These are phyloP conservation scores for Bursaphelenchus mucronatus DNA, from an alignment of 1,140 invertebrate genomes.

Conservation along the genomic window DNA sequence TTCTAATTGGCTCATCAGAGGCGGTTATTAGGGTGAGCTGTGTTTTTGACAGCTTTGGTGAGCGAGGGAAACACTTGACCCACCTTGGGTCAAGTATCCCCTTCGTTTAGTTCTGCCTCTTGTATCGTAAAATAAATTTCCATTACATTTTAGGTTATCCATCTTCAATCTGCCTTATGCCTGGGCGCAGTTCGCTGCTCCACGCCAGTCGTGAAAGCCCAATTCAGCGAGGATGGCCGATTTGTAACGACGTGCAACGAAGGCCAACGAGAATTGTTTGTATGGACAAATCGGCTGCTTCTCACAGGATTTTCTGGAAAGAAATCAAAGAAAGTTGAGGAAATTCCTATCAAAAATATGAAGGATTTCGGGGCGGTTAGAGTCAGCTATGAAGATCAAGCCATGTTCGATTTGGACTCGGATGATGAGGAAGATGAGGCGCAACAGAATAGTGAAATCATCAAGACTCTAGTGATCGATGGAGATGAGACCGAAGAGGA, in stretches of 20 bases:
- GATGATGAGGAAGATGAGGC: too few relatives aligned
- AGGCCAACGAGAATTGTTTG: conserved; percentile 12
- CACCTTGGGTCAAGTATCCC: too few relatives aligned
- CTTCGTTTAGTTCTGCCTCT: neutral
- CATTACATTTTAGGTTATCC: conserved; percentile 1
- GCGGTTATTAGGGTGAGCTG: conserved; percentile 3
- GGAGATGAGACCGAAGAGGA: too few relatives aligned
- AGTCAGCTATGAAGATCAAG: too few relatives aligned
- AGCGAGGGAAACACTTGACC: too few relatives aligned
- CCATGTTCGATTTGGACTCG: too few relatives aligned
- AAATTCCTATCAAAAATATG: too few relatives aligned
- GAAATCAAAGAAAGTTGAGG: too few relatives aligned
- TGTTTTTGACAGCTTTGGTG: neutral
- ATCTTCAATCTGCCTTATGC: neutral
- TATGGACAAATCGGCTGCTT: conserved; percentile 9
- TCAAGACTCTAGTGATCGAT: too few relatives aligned
- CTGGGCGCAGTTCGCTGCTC: conserved; percentile 9
- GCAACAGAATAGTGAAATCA: too few relatives aligned
- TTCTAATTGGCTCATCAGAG: neutral
- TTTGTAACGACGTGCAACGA: conserved; percentile 7
- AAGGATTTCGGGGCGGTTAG: too few relatives aligned
- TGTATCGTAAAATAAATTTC: neutral
- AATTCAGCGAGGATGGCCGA: conserved; percentile 4
- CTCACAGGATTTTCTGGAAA: too few relatives aligned
- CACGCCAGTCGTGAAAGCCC: neutral